These are phyloP conservation scores for Gerris buenoi DNA, from an alignment of 1,140 invertebrate species.

Conservation along the genomic window DNA sequence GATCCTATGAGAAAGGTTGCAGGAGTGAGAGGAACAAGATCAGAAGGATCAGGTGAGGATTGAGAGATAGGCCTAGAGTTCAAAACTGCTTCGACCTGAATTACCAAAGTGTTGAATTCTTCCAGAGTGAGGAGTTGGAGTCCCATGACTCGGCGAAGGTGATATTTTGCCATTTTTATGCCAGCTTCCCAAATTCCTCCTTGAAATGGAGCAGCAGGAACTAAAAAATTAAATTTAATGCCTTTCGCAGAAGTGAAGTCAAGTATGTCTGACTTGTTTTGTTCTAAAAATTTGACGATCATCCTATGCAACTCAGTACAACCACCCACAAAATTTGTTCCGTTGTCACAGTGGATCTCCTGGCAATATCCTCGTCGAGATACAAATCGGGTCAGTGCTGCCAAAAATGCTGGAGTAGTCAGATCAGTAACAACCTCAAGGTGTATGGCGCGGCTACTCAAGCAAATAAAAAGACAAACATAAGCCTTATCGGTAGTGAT, in stretches of 20 bases:
- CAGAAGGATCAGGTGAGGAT: not conserved
- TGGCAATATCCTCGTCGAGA: not conserved
- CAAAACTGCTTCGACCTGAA: not conserved
- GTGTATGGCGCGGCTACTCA: too few species aligned
- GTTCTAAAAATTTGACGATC: not conserved
- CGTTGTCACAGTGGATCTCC: not conserved
- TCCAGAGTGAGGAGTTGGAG: conserved; percentile 24
- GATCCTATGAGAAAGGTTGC: not conserved
- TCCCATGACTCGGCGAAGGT: conserved; percentile 21
- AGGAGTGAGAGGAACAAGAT: not conserved
- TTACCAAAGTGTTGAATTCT: conserved; percentile 21
- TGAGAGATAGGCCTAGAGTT: not conserved
- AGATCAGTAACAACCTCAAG: too few species aligned
- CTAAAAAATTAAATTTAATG: not conserved
- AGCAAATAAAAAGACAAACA: too few species aligned
- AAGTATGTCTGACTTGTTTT: not conserved
- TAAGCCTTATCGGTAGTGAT: too few species aligned
- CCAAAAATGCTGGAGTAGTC: too few species aligned
- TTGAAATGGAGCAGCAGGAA: conserved; percentile 7
- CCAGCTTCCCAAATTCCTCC: conserved; percentile 19
- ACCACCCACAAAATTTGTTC: not conserved
- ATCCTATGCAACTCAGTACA: not conserved
- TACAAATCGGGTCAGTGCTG: too few species aligned
- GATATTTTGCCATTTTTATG: conserved; percentile 22
- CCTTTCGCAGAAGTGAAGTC: not conserved